phyloP scores from a whole-genome alignment of 2,113 vertebrate genomes.

The Pelvicachromis taeniatus region DNA sequence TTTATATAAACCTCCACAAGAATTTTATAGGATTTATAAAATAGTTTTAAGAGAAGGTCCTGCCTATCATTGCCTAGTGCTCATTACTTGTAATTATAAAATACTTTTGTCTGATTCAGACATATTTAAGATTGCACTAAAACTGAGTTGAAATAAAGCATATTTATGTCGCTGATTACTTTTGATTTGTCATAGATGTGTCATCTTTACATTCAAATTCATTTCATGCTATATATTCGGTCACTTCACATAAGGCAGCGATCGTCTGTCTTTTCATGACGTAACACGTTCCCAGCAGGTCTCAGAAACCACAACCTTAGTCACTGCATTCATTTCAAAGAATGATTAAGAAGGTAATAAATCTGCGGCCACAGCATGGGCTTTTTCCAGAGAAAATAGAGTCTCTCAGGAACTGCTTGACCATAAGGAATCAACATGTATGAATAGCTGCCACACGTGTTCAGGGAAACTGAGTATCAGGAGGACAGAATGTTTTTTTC shows the following conservation, averaged over 20 bases:
- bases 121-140: neutral
- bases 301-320: neutral
- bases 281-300: neutral
- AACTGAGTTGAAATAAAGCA: neutral
- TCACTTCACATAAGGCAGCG: neutral
- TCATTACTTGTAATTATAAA: conserved; percentile 30
- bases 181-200: neutral
- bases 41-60: neutral
- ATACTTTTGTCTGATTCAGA: neutral
- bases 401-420: conserved; percentile 18
- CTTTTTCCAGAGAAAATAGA: neutral
- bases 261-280: neutral
- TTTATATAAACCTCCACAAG: conserved; percentile 17
- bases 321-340: neutral
- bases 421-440: conserved; percentile 17
- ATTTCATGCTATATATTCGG: neutral
- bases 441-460: conserved; percentile 35
- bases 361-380: conserved; percentile 18
- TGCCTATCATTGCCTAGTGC: conserved; percentile 3
- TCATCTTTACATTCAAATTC: neutral
- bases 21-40: conserved; percentile 5
- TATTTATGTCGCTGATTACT: neutral
- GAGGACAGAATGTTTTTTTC: neutral
- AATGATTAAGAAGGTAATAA: conserved; percentile 40
- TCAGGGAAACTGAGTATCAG: neutral